Conservation (phyloP, 2,797 vertebrate genomes). For the Notoglanidium macrostoma region DNA sequence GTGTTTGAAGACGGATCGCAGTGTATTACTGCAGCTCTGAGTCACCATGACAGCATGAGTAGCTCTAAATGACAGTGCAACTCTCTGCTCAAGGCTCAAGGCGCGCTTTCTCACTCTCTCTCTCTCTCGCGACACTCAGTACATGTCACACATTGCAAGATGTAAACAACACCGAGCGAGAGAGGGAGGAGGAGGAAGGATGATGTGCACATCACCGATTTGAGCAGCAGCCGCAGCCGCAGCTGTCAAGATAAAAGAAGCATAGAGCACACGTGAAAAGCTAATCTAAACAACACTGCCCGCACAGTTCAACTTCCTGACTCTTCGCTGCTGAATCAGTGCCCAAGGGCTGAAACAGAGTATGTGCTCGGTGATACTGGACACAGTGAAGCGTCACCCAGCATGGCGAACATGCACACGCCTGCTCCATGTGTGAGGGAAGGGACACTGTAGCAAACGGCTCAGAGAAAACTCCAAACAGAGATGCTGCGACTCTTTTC, state of each 20-base stretch:
- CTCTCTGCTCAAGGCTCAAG: constrained; percentile 49
- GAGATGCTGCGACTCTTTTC: constrained; percentile 16
- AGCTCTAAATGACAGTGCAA: constrained; percentile 72
- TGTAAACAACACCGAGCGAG: constrained; percentile 71
- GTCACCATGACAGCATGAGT: constrained; percentile 66
- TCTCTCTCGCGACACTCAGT: constrained; percentile 21
- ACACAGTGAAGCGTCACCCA: constrained; percentile 34
- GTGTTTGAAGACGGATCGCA: constrained; percentile 25
- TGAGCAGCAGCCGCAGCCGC: constrained; percentile 59
- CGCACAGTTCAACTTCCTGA: constrained; percentile 63
- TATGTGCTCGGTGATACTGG: constrained; percentile 25
- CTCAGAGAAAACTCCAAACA: constrained; percentile 19
- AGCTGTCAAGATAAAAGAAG: constrained; percentile 68
- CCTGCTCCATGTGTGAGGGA: constrained; percentile 41
- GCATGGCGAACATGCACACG: constrained; percentile 30
- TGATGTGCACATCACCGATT: constrained; percentile 57
- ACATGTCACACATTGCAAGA: constrained; percentile 54
- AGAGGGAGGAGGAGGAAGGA: constrained; percentile 44
- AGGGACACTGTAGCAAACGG: constrained; percentile 18
- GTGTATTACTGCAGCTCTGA: constrained; percentile 57
- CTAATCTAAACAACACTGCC: constrained; percentile 68
- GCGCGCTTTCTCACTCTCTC: constrained; percentile 47
- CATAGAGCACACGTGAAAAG: constrained; percentile 60
- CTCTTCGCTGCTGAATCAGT: constrained; percentile 49
- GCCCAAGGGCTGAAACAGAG: constrained; percentile 27